Conservation (phyloP, 2,888 invertebrate genomes). For the Chymomyza amoena region DNA sequence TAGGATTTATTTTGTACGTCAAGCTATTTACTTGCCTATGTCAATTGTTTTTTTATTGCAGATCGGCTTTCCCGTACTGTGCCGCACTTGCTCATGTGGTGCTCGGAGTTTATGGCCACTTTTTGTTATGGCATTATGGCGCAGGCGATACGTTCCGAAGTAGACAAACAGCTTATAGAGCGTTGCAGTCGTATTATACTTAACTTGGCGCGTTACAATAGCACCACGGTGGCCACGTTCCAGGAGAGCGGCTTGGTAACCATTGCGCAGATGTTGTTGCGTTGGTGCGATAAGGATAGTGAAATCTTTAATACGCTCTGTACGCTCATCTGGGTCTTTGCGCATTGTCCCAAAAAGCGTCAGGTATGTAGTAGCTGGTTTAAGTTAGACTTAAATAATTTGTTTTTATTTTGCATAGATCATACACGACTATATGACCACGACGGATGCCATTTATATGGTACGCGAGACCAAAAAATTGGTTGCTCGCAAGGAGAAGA, state of each 20-base stretch:
- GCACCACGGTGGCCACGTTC: slow-evolving; percentile 82
- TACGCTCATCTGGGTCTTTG: slow-evolving; percentile 85
- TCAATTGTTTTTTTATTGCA: slow-evolving; percentile 21
- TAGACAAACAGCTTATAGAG: slow-evolving; percentile 78
- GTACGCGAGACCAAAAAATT: slow-evolving; percentile 78
- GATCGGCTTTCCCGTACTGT: slow-evolving; percentile 78
- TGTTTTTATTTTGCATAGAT: slow-evolving; percentile 55
- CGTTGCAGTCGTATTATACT: slow-evolving; percentile 81
- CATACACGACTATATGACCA: slow-evolving; percentile 77
- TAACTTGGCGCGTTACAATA: slow-evolving; percentile 83
- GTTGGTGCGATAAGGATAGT: slow-evolving; percentile 84
- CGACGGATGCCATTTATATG: slow-evolving; percentile 77
- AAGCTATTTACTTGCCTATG: not conserved
- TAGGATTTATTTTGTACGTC: slow-evolving; percentile 40
- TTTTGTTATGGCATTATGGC: slow-evolving; percentile 79
- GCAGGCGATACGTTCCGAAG: slow-evolving; percentile 78
- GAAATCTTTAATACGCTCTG: slow-evolving; percentile 83
- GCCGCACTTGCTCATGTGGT: slow-evolving; percentile 75
- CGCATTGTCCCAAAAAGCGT: slow-evolving; percentile 75
- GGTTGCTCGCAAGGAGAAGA: slow-evolving; percentile 78
- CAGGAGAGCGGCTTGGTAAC: slow-evolving; percentile 82
- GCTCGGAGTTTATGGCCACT: slow-evolving; percentile 76
- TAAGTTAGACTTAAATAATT: not conserved
- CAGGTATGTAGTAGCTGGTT: slow-evolving; percentile 48
- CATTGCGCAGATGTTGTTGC: slow-evolving; percentile 83